phyloP scores from a whole-genome alignment of 2,113 vertebrate species.

The Dicrurus megarhynchus region DNA sequence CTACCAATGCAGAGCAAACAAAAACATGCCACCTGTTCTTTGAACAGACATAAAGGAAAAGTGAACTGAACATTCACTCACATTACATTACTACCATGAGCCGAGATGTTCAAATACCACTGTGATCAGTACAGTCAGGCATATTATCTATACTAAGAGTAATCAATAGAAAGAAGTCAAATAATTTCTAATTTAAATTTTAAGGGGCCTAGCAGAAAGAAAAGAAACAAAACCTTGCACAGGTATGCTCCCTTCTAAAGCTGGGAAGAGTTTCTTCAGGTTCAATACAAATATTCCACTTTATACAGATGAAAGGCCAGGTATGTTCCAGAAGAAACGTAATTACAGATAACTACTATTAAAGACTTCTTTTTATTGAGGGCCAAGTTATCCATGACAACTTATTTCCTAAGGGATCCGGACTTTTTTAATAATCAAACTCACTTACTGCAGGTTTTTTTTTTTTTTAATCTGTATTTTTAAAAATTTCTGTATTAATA shows the following conservation, averaged over 20 bases:
- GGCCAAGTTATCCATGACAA: neutral
- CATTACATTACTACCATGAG: neutral
- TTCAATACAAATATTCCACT: neutral
- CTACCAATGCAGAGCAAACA: neutral
- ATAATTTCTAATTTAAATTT: neutral
- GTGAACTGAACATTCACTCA: neutral
- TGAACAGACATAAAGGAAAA: neutral
- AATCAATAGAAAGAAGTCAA: neutral
- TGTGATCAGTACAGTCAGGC: neutral
- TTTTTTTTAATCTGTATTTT: neutral
- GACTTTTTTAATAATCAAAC: neutral
- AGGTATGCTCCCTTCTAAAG: neutral
- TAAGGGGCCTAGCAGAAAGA: neutral
- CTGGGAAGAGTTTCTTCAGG: neutral
- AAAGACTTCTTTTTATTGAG: neutral
- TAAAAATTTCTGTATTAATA: neutral
- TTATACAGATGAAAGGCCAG: neutral
- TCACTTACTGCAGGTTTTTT: neutral
- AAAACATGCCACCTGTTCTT: neutral
- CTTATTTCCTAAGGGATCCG: neutral
- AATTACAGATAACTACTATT: neutral
- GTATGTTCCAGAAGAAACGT: neutral
- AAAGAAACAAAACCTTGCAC: neutral
- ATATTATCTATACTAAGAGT: neutral
- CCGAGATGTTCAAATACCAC: neutral